Base-by-base conservation (phyloP, 2,888 invertebrate species). In the Coleophora deauratella region DNA sequence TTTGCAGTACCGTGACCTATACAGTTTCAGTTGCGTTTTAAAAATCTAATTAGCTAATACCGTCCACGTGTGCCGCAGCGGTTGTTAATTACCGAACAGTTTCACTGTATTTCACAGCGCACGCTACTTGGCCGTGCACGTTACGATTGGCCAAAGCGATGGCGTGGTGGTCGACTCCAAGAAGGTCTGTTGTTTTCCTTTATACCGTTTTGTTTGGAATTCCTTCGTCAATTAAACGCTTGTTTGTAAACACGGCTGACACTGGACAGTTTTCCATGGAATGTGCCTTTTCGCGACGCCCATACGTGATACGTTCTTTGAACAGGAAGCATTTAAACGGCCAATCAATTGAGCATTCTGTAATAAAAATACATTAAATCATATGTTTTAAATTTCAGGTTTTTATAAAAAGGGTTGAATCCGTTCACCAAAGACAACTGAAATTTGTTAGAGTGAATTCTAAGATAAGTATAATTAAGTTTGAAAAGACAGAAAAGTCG, bases 221-320 rank as follows among this genome's bases (percentile, higher is more conserved):
- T 79, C 76, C 62, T 68, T 57, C 59, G 70, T 73, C 74, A 78
- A 77, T 78, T 80, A 77, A 74, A 72, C 60, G 66, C 58, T 61
- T 78, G 73, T 80, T 81, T 79, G 72, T 79, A 79, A 74, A 79
- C 72, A 79, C 50, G 51, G 50, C 52, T 62, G 72, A 72, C 70
- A 72, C 59, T 55, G 55, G 60, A 61, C 62, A 69, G 62, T 72
- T 73, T 81, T 67, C 21, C 77, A 67, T 56, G 59, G 71, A 77
- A 76, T 61, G 55, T 57, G 54, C 62, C 55, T 61, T 66, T 59
- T 62, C 48, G 52, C 62, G 62, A 63, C 60, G 59, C 57, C 55
- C 46, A 13, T 50, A 46, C 43, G 32, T 42, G 43, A 41, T 43
- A 27, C 14, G 52, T 68, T 66, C 67, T 63, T 63, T 66, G 66